phyloP scores from a whole-genome alignment of 2,113 vertebrate genomes.

The Passer domesticus region DNA sequence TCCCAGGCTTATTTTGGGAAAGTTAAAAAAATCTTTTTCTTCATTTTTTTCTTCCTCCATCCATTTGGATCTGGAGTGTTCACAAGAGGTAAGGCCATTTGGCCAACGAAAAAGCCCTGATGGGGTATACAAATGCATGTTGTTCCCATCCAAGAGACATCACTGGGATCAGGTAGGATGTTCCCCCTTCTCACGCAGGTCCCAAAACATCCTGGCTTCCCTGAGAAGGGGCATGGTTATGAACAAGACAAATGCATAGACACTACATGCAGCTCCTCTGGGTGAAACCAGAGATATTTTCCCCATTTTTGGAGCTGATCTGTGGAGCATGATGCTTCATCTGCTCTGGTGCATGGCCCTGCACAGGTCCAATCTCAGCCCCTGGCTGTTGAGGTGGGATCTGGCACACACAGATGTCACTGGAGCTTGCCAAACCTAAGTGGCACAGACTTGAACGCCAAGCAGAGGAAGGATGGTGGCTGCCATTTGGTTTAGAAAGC shows the following conservation, averaged over 20 bases:
- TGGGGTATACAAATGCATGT: neutral
- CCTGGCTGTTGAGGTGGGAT: neutral
- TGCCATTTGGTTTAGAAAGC: neutral
- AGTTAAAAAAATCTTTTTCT: neutral
- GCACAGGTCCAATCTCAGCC: neutral
- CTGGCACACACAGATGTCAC: neutral
- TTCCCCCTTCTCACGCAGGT: neutral
- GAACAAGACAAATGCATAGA: neutral
- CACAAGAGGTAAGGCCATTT: neutral
- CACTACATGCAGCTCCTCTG: neutral
- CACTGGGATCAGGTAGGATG: neutral
- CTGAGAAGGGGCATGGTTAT: neutral
- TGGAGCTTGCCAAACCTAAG: neutral
- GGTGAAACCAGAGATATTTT: neutral
- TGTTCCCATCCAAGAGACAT: rapidly evolving
- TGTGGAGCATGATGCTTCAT: rapidly evolving
- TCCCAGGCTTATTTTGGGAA: neutral
- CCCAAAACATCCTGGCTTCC: neutral
- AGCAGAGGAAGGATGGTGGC: neutral
- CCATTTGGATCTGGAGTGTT: neutral
- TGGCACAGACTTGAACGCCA: rapidly evolving
- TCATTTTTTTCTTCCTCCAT: neutral
- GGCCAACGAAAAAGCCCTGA: neutral
- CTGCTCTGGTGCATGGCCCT: rapidly evolving
- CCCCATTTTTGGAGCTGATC: neutral